Base-by-base conservation (phyloP, 2,888 invertebrate genomes). In the Eilema sororculum region DNA sequence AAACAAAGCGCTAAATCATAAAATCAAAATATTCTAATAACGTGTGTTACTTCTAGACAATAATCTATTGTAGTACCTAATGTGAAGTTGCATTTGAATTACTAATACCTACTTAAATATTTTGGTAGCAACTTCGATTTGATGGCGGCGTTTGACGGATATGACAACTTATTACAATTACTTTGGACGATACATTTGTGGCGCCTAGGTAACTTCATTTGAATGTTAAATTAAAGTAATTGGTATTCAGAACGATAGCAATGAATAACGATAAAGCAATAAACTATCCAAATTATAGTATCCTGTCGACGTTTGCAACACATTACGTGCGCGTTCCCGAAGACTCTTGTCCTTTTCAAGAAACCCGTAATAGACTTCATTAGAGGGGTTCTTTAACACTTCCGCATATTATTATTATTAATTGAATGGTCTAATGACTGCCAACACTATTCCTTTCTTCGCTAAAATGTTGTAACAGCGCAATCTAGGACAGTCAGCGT, bases 41-140 rank as follows among this genome's bases (percentile, higher is more conserved):
- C 33, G 65, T 65, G 4, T 16, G 33, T 57, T 65, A 65, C 20
- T 16, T 22, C 56, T 65, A 57, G 30, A 57, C 33, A 60, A 68
- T 58, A 41, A 64, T 46, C 58, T 58, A 69, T 64, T 56, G 69
- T 60, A 20, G 69, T 60, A 20, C 30, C 20, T 68, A 59, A 33
- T 57, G 9, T n/a, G 13, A 52, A 28, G 52, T n/a, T 2, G n/a
- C n/a, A 65, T 65, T 57, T 10, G 33, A 65, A 65, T 65, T 33
- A 65, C 16, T 57, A 57, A 33, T 30, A 33, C 57, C 30, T 57
- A n/a, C n/a, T n/a, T n/a, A n/a, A 22, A 56, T 28, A 52, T 57
- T 56, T 57, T 22, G 57, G 20, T 20, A 8, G 13, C 56, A 10
- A 24, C 57, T 65, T 56, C 24, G 56, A 65, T 33, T 52, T 24